A percentile compares a stretch with the other conserved stretches of the same genome.
These are phyloP conservation scores for Chloromyia formosa DNA, from an alignment of 2,888 invertebrate genomes.

Conservation along the genomic window DNA sequence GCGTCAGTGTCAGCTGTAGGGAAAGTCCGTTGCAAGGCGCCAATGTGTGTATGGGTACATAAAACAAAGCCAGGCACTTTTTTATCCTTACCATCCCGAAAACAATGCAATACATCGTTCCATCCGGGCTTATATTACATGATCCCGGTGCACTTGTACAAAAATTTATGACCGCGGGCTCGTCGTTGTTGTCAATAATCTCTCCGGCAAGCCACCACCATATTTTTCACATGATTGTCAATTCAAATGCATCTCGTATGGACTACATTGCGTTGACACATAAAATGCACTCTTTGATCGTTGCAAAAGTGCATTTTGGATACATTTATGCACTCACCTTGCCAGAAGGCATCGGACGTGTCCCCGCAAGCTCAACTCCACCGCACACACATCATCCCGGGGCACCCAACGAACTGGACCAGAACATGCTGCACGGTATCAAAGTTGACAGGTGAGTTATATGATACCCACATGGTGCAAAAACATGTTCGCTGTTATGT, in stretches of 20 bases:
- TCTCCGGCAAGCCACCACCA: constrained; percentile 46
- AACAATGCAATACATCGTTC: constrained; percentile 28
- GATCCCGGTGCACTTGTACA: constrained; percentile 11
- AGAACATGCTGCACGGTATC: constrained; percentile 49
- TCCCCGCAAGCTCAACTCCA: background rate
- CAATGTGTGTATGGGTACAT: background rate
- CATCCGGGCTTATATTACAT: constrained; percentile 41
- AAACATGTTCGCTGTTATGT: constrained; percentile 51
- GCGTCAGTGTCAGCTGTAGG: too few relatives aligned
- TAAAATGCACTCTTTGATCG: constrained; percentile 42
- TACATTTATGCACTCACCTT: constrained; percentile 41
- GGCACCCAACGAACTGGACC: constrained; percentile 15
- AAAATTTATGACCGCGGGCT: constrained; percentile 35
- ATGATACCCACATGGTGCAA: constrained; percentile 51
- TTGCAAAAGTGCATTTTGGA: constrained; percentile 43
- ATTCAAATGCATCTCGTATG: constrained; percentile 36
- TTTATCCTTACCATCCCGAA: background rate
- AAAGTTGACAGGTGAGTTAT: constrained; percentile 51
- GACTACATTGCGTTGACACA: constrained; percentile 41
- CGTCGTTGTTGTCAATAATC: constrained; percentile 45
- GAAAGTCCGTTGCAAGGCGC: too few relatives aligned
- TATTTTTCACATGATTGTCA: constrained; percentile 47
- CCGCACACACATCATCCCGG: constrained; percentile 22
- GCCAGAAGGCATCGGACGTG: background rate
- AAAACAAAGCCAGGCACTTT: background rate